A percentile compares a stretch with the other conserved stretches of the same genome.
These are phyloP conservation scores for Chaetophractus vellerosus DNA, from an alignment of 2,797 vertebrate species.

Conservation along the genomic window DNA sequence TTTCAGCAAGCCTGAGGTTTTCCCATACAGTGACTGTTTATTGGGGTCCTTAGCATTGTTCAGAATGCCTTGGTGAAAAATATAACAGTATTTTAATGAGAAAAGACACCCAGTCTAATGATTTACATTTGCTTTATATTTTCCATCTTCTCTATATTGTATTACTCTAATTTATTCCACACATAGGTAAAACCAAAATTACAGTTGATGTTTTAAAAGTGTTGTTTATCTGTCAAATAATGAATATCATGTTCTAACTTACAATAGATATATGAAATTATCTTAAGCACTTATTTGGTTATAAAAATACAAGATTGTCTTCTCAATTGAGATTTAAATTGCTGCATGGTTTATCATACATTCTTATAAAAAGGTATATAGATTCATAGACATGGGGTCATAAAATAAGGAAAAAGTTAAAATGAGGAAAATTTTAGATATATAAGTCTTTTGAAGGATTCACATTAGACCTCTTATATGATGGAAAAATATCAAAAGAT, in stretches of 20 bases:
- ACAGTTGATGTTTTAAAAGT: constrained; percentile 52
- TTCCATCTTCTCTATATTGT: constrained; percentile 1
- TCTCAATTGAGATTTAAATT: constrained; percentile 28
- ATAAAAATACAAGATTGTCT: constrained; percentile 12
- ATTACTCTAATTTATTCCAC: constrained; percentile 53
- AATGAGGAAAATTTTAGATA: constrained; percentile 60
- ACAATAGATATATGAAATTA: neutral
- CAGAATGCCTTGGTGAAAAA: neutral
- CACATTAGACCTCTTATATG: neutral
- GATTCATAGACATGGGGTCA: neutral
- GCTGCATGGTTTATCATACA: neutral
- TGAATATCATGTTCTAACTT: constrained; percentile 26
- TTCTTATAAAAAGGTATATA: neutral
- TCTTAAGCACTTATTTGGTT: neutral
- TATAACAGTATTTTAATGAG: neutral
- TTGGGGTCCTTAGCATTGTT: neutral
- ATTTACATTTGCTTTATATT: constrained; percentile 27
- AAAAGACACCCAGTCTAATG: neutral
- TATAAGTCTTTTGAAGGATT: constrained; percentile 61
- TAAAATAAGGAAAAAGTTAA: constrained; percentile 45
- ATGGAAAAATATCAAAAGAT: constrained; percentile 46
- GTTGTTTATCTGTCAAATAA: neutral
- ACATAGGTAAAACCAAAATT: constrained; percentile 20
- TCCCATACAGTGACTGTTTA: neutral
- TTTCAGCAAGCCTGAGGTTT: neutral